These are phyloP conservation scores for Loriculus beryllinus DNA, from an alignment of 2,797 vertebrate species.

Conservation along the genomic window DNA sequence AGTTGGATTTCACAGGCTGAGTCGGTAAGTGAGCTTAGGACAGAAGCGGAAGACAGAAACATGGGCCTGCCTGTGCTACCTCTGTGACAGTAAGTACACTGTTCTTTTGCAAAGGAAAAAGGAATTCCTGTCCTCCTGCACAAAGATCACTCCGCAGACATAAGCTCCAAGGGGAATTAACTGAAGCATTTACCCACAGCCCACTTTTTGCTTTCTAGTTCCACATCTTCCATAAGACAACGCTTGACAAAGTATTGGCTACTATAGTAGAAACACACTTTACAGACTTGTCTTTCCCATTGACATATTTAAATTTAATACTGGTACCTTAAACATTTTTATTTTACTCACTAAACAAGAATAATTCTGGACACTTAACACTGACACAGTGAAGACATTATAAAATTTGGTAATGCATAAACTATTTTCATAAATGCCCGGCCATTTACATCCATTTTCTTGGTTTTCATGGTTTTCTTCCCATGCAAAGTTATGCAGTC, in stretches of 20 bases:
- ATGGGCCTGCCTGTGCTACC: neutral
- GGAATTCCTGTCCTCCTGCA: neutral
- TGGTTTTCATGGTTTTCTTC: constrained; percentile 9
- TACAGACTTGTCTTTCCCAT: neutral
- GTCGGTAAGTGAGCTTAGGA: neutral
- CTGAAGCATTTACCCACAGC: neutral
- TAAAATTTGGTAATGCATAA: constrained; percentile 24
- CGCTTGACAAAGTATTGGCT: neutral
- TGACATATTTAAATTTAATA: constrained; percentile 6
- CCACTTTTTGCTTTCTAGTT: neutral
- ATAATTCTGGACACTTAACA: constrained; percentile 13
- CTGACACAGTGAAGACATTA: constrained; percentile 14
- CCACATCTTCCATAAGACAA: neutral
- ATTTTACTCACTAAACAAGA: constrained; percentile 41
- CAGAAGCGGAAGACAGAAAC: neutral
- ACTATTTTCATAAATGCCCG: neutral
- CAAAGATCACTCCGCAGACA: neutral
- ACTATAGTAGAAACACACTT: neutral
- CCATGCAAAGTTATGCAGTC: neutral
- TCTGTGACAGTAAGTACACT: neutral
- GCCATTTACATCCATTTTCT: neutral
- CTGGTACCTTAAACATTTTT: neutral
- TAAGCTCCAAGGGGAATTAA: neutral
- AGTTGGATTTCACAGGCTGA: neutral
- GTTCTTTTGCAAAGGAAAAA: neutral